Conservation (phyloP, 2,113 vertebrate genomes). For the Empidonax traillii region DNA sequence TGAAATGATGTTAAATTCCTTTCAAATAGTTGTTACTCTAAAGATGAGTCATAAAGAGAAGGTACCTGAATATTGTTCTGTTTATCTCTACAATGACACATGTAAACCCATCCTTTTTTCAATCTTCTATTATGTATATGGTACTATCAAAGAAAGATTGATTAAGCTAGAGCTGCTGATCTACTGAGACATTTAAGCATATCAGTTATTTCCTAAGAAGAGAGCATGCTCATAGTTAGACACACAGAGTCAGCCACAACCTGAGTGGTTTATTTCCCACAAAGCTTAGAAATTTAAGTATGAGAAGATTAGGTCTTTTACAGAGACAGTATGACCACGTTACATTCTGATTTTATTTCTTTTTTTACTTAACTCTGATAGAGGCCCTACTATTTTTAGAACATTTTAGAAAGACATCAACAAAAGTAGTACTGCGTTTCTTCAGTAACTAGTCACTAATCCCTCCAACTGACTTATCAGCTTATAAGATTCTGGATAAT, state of each 20-base stretch:
- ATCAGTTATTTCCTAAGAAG: not conserved
- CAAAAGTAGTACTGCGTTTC: not conserved
- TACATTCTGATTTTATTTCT: not conserved
- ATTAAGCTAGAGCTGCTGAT: not conserved
- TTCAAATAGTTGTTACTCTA: conserved; percentile 56
- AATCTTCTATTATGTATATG: not conserved
- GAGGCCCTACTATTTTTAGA: not conserved
- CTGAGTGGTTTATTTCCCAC: not conserved
- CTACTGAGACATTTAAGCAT: not conserved
- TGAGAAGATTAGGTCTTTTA: not conserved
- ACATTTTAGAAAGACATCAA: not conserved
- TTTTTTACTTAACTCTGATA: not conserved
- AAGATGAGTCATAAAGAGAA: conserved; percentile 34
- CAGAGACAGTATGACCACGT: not conserved
- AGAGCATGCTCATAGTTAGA: not conserved
- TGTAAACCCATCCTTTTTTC: not conserved
- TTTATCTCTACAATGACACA: not conserved
- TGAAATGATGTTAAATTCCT: conserved; percentile 33
- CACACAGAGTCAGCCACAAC: not conserved
- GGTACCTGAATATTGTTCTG: not conserved
- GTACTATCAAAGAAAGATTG: not conserved
- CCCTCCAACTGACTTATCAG: not conserved
- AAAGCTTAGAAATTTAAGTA: not conserved
- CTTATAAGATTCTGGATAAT: not conserved
- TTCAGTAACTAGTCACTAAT: not conserved